Evolutionary conservation across 1,140 invertebrate species (phyloP).

Genomic region (Zaprionus vittiger): DNA sequence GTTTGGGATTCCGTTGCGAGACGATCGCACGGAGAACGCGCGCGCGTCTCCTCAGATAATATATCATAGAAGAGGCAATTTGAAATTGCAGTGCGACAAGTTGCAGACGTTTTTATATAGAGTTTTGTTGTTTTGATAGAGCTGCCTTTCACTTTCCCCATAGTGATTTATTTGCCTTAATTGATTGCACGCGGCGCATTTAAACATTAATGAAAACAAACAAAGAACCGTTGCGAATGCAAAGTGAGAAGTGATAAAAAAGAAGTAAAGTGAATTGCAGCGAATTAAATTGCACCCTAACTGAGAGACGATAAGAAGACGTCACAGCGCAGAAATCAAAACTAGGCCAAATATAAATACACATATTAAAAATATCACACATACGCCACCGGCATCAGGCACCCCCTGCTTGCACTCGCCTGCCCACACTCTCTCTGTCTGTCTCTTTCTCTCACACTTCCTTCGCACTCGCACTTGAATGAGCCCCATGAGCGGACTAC

Average conservation of each 20-base stretch:
- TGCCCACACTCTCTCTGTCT: background rate
- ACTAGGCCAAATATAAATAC: slow-evolving; percentile 57
- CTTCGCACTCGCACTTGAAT: slow-evolving; percentile 56
- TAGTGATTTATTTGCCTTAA: slow-evolving; percentile 12
- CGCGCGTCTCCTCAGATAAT: slow-evolving; percentile 44
- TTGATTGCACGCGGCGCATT: slow-evolving; percentile 42
- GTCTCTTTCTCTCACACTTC: background rate
- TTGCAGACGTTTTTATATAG: slow-evolving; percentile 16
- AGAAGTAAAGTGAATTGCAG: slow-evolving; percentile 4
- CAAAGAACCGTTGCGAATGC: background rate
- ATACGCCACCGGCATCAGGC: slow-evolving; percentile 63
- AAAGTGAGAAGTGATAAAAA: slow-evolving; percentile 32
- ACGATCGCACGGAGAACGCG: slow-evolving; percentile 43
- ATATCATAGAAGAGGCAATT: slow-evolving; percentile 21
- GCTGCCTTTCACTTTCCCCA: slow-evolving; percentile 12
- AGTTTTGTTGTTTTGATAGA: slow-evolving; percentile 1
- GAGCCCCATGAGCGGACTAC: slow-evolving; percentile 83
- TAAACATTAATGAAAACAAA: slow-evolving; percentile 26
- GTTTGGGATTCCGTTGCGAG: slow-evolving; percentile 72
- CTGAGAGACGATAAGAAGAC: background rate
- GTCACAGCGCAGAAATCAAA: slow-evolving; percentile 19
- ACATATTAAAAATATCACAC: slow-evolving; percentile 61
- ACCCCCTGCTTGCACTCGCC: slow-evolving; percentile 17
- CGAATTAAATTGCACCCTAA: slow-evolving; percentile 16
- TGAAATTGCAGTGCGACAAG: slow-evolving; percentile 21